Evolutionary conservation across 1,140 invertebrate genomes (phyloP), one percentile per base, ranked within the genome.

Genomic region (Amyelois transitella): DNA sequence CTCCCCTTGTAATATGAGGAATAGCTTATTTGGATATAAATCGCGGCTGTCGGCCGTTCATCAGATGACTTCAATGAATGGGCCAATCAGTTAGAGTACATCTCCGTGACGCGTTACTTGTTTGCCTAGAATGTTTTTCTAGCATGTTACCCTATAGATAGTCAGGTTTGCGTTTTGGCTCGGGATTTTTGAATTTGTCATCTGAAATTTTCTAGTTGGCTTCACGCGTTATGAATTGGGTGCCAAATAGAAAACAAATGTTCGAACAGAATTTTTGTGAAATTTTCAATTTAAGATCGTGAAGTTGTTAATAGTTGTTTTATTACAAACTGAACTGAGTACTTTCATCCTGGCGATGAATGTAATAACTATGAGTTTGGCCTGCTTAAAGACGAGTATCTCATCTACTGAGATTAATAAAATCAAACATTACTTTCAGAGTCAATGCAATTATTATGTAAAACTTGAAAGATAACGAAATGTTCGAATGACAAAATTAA

Each of bases 1-100:
- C 72, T 78, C 80, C 83, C 78, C 75, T 53, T 58, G 74, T 80
- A 77, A 80, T 81, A 81, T 82, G 72, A 82, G 66, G 76, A 73
- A 81, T 72, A 59, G 62, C 69, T 76, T 76, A 77, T 78, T 80
- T 75, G 69, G 68, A 60, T 58, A 75, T 75, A 77, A 76, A 80
- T 75, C 67, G 71, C 60, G 61, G 55, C 58, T 57, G 32, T 58
- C 52, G 62, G 60, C 69, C 70, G 62, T 72, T 66, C 62, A 64
- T 84, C 77, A 80, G 77, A 73, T 64, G 70, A 66, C 62, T 69
- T 64, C 77, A 71, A 74, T 78, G 69, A 75, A 67, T 56, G 69
- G 72, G 57, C 70, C 75, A 81, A 84, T 81, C 77, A 76, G 63
- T 74, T 84, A 76, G 77, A 84, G 78, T 81, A 78, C 55, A 21